Evolutionary conservation across 2,113 vertebrate species (phyloP).

Genomic region (Sturnus vulgaris): DNA sequence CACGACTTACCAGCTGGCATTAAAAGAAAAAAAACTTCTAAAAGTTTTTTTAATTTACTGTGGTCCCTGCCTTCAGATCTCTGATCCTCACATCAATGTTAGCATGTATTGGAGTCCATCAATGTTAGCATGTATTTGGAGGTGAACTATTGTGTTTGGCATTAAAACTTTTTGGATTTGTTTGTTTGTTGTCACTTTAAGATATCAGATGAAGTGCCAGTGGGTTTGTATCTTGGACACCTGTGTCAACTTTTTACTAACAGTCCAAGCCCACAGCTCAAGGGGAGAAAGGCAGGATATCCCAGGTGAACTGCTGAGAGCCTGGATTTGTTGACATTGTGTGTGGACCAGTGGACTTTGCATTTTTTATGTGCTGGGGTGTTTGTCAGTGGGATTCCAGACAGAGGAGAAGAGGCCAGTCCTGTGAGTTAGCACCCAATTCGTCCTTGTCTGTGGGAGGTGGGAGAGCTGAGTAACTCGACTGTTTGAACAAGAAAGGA

Average conservation of each 20-base stretch:
- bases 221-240: slow-evolving; percentile 53
- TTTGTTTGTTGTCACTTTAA: slow-evolving; percentile 78
- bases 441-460: background rate
- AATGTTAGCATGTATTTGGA: slow-evolving; percentile 50
- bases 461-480: background rate
- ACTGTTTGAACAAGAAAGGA: background rate
- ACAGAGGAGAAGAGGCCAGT: background rate
- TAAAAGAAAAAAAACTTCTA: background rate
- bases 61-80: slow-evolving; percentile 60
- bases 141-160: slow-evolving; percentile 70
- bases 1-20: slow-evolving; percentile 32
- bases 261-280: background rate
- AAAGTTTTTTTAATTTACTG: slow-evolving; percentile 62
- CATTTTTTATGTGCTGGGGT: background rate
- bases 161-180: slow-evolving; percentile 23
- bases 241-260: slow-evolving; percentile 68
- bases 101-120: slow-evolving; percentile 35
- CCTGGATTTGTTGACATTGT: background rate
- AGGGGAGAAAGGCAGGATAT: background rate
- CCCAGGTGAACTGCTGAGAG: background rate
- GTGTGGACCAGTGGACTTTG: background rate
- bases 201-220: slow-evolving; percentile 64
- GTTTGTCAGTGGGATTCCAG: background rate
- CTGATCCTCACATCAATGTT: slow-evolving; percentile 2
- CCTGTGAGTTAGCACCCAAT: background rate